Evolutionary conservation across 1,140 invertebrate genomes (phyloP), one percentile per base, ranked within the genome.

Genomic region (Yoshiicerus persimilis): DNA sequence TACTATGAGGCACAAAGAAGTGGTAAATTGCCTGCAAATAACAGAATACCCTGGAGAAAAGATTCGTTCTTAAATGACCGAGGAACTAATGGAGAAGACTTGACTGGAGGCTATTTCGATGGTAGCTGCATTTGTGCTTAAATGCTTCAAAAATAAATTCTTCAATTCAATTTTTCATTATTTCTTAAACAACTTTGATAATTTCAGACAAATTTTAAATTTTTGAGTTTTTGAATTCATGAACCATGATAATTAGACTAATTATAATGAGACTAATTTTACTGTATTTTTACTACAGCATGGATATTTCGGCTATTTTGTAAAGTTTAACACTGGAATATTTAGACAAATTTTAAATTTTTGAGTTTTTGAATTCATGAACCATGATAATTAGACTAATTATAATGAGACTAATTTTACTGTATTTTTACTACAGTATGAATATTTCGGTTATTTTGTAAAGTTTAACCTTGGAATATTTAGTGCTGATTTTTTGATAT

Each of bases 31-130:
- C 92, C 92, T 0, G 66, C 90, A 27, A 84, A 89, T 84, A 92
- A 93, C 83, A 89, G 91, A 23, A 91, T 93, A 80, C 87, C 90
- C 16, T 93, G 89, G 84, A 91, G 92, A 23, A 91, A 91, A 27
- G 92, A 93, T 89, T 92, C 92, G 9, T 91, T 92, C 34, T 86
- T 93, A 0, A 84, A 91, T 62, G 93, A 93, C 90, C 89, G 87
- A 27, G 91, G 90, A 75, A 88, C 92, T n/a, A 91, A 90, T 41
- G 92, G 92, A 3, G 90, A 91, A 84, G 92, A 93, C 86, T 89
- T 93, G 20, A 92, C 91, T 16, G 92, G 93, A n/a, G 92, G 93
- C 20, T 93, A 93, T 91, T 93, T 92, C 90, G 92, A 93, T 88
- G 92, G 90, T 90, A 66, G 9, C n/a, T n/a, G n/a, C n/a, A n/a